Base-by-base conservation (phyloP, 2,113 vertebrate genomes). In the Platysternon megacephalum region DNA sequence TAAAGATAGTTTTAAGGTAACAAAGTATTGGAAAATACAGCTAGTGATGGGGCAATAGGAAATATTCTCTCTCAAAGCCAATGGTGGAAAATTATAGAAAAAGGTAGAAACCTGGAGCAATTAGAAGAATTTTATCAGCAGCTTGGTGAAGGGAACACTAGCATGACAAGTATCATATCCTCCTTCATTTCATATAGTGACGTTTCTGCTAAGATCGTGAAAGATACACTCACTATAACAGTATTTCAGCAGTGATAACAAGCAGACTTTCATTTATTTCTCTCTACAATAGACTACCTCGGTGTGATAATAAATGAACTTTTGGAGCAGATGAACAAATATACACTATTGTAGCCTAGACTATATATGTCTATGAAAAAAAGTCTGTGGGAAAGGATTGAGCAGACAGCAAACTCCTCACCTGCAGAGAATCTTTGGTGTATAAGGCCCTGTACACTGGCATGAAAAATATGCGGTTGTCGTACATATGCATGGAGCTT, bases 161-260 rank as follows among this genome's bases (percentile, higher is more conserved):
- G 76, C 90, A 94, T 80, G 83, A 96, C 74, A 96, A 97, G 22
- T 93, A 96, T 90, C n/a, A 92, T 89, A 61, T 84, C 68, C 83
- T 93, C 84, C 92, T 96, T 93, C 92, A 61, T 96, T 96, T 95
- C 28, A 80, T 93, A 65, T 79, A 91, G 87, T 95, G 79, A 83
- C 78, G 79, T 80, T 96, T 94, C 89, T 95, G 68, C 84, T 80
- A 83, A 52, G 32, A 53, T 32, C 51, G 65, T 87, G 79, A 91
- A 93, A 91, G 93, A 92, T 48, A 86, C 55, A 81, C 11, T 92
- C 87, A 52, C 8, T 82, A 48, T 7, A 93, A 92, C 21, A 52
- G 28, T 86, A 87, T 96, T 97, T 92, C 88, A 91, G 42, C 7
- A 39, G 39, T 90, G 81, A 92, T 56, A 96, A 87, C 48, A 86